These are phyloP conservation scores for Cynodonichthys magdalenae DNA, from an alignment of 2,797 vertebrate genomes.

Conservation along the genomic window DNA sequence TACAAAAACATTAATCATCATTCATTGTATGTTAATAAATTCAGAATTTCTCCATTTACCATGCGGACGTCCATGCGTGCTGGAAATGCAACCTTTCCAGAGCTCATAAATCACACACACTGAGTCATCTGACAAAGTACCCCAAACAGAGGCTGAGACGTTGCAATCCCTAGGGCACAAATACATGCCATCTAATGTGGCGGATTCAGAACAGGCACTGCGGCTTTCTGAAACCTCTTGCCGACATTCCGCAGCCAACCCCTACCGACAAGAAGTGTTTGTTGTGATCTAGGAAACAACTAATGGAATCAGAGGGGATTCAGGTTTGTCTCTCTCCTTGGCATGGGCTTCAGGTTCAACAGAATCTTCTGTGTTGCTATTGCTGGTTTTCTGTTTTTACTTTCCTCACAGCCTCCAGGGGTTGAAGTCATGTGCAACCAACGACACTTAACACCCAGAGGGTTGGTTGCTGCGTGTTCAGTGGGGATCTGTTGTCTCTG, in stretches of 20 bases:
- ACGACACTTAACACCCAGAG: conserved; percentile 57
- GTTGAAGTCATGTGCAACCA: conserved; percentile 60
- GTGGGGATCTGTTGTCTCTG: conserved; percentile 48
- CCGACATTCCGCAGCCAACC: conserved; percentile 60
- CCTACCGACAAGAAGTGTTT: conserved; percentile 55
- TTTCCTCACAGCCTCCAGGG: conserved; percentile 41
- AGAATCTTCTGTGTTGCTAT: conserved; percentile 45
- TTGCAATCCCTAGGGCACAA: conserved; percentile 84
- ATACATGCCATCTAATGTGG: conserved; percentile 84
- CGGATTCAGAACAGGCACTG: conserved; percentile 78
- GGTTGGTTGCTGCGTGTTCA: conserved; percentile 46
- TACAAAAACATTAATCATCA: conserved; percentile 89
- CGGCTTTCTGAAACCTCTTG: conserved; percentile 62
- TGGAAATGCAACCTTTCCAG: conserved; percentile 88
- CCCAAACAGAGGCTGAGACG: conserved; percentile 82
- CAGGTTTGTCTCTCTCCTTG: conserved; percentile 67
- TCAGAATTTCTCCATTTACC: conserved; percentile 89
- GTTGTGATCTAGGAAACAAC: conserved; percentile 69
- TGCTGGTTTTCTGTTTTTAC: conserved; percentile 27
- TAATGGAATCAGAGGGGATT: conserved; percentile 71
- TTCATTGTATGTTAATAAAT: conserved; percentile 92
- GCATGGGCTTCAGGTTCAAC: conserved; percentile 37
- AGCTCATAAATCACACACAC: conserved; percentile 85
- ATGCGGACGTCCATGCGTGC: conserved; percentile 84
- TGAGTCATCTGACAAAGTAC: conserved; percentile 87